Conservation (phyloP, 2,888 invertebrate species). For the Macrophya alboannulata region DNA sequence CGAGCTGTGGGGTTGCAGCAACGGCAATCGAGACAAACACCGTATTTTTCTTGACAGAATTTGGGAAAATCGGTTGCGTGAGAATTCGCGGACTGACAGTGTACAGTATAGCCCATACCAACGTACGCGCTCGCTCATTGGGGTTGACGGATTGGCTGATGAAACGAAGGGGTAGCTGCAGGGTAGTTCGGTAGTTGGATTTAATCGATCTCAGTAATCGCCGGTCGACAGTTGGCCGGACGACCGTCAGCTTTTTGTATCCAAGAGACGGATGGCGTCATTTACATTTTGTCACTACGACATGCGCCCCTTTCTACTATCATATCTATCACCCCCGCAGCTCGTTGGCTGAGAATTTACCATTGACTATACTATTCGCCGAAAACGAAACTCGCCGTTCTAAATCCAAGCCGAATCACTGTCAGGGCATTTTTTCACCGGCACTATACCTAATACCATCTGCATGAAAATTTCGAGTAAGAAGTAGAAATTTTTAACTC, state of each 20-base stretch:
- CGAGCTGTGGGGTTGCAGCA: conserved; percentile 28
- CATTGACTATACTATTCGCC: conserved; percentile 27
- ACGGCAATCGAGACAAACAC: conserved; percentile 38
- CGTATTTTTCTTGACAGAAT: conserved; percentile 45
- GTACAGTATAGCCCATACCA: conserved; percentile 1
- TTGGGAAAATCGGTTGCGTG: conserved; percentile 56
- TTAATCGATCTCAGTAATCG: conserved; percentile 80
- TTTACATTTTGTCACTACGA: conserved; percentile 80
- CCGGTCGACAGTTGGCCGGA: conserved; percentile 79
- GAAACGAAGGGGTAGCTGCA: conserved; percentile 77
- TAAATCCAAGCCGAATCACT: neutral
- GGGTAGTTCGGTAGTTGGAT: conserved; percentile 71
- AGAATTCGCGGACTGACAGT: conserved; percentile 41
- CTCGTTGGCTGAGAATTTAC: conserved; percentile 25
- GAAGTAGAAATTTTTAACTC: neutral
- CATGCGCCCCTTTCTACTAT: conserved; percentile 77
- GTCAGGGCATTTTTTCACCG: neutral
- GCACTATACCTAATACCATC: too few species aligned
- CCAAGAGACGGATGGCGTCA: conserved; percentile 79
- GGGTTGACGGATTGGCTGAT: conserved; percentile 78
- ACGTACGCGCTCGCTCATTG: conserved; percentile 64
- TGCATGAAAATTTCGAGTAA: neutral
- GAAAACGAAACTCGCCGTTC: neutral
- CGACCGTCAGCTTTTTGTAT: conserved; percentile 75
- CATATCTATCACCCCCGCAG: conserved; percentile 77